phyloP scores from a whole-genome alignment of 2,113 vertebrate genomes.

The Merops nubicus region DNA sequence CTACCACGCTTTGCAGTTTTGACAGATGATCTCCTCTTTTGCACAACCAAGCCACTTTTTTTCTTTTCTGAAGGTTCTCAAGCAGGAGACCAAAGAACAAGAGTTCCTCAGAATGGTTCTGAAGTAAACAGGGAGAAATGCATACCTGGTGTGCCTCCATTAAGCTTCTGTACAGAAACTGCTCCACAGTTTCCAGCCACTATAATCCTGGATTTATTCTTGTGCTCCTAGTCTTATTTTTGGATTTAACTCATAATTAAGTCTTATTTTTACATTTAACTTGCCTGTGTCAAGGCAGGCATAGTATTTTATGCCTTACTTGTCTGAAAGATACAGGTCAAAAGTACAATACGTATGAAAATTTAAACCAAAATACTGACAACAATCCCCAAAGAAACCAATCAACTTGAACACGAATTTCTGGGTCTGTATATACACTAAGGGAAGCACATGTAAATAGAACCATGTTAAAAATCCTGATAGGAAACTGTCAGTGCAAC shows the following conservation, averaged over 20 bases:
- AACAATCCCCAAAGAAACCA: not conserved
- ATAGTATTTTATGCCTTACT: not conserved
- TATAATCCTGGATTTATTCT: slow-evolving; percentile 36
- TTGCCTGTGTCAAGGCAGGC: not conserved
- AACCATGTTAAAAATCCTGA: not conserved
- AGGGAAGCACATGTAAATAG: not conserved
- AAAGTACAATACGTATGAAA: not conserved
- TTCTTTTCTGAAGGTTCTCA: slow-evolving; percentile 3
- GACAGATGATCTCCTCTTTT: not conserved
- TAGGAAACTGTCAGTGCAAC: not conserved
- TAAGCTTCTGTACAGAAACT: slow-evolving; percentile 12
- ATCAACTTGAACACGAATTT: not conserved
- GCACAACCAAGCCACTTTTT: not conserved
- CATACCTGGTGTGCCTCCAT: not conserved
- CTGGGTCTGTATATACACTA: not conserved
- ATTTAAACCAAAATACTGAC: not conserved
- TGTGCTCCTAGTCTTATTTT: slow-evolving; percentile 16
- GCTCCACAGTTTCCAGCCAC: not conserved
- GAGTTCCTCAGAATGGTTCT: not conserved
- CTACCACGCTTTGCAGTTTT: not conserved
- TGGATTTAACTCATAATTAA: slow-evolving; percentile 45
- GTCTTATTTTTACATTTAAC: slow-evolving; percentile 42
- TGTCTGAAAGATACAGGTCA: not conserved
- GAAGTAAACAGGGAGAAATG: slow-evolving; percentile 3
- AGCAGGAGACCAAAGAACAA: not conserved